Evolutionary conservation across 2,797 vertebrate species (phyloP).

Genomic region (Momotus momota): DNA sequence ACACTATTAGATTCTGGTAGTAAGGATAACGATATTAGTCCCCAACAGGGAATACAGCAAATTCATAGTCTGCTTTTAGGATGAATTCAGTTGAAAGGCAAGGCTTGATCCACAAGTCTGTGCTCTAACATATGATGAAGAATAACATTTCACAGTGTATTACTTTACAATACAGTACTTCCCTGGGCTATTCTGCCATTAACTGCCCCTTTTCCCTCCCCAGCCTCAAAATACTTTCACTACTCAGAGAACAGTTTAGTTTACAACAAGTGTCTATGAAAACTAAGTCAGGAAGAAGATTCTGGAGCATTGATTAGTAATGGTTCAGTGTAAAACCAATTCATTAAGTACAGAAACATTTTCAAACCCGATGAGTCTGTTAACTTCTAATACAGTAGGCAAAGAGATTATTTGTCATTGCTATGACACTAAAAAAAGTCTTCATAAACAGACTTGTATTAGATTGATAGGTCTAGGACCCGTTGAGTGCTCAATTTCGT

Average conservation of each 20-base stretch:
- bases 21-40: neutral
- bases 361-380: neutral
- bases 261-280: neutral
- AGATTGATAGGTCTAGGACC: neutral
- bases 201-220: neutral
- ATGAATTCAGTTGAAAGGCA: neutral
- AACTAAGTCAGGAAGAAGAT: neutral
- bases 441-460: neutral
- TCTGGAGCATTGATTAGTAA: neutral
- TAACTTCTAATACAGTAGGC: neutral
- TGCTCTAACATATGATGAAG: neutral
- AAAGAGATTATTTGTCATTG: neutral
- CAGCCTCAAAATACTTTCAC: neutral
- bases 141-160: neutral
- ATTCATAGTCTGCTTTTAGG: neutral
- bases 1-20: neutral
- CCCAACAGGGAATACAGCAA: neutral
- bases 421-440: neutral
- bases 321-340: neutral
- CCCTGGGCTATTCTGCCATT: neutral
- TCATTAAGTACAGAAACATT: neutral
- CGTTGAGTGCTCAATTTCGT: neutral
- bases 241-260: neutral
- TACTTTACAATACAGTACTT: neutral
- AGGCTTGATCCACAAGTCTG: neutral